phyloP scores from a whole-genome alignment of 2,888 invertebrate genomes.

The Oscheius sp. region DNA sequence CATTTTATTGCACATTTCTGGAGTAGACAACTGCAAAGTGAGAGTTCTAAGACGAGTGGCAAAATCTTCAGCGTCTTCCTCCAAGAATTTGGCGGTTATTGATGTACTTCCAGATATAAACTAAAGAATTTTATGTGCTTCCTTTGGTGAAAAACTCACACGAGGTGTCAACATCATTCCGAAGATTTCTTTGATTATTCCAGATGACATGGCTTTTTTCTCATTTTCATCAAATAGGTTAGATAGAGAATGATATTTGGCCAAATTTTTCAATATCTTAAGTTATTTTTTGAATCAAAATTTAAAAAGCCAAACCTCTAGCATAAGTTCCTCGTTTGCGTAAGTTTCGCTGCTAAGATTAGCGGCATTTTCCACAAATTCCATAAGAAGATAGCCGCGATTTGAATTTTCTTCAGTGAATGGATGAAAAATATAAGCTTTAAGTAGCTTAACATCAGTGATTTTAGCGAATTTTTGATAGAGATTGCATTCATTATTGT shows the following conservation, averaged over 20 bases:
- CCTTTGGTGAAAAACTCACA: too few species aligned
- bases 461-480: not conserved
- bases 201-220: not conserved
- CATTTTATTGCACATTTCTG: not conserved
- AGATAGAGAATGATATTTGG: not conserved
- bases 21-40: too few species aligned
- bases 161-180: not conserved
- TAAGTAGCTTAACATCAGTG: not conserved
- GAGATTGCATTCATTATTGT: conserved; percentile 1
- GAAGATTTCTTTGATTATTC: conserved; percentile 2
- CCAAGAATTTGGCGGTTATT: not conserved
- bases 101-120: too few species aligned
- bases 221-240: not conserved
- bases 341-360: not conserved
- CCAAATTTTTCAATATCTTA: not conserved
- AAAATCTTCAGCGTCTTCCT: too few species aligned
- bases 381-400: conserved; percentile 11
- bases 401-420: not conserved
- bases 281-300: too few species aligned
- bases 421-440: not conserved
- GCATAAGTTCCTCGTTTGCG: not conserved
- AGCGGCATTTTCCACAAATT: conserved; percentile 12
- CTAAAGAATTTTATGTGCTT: too few species aligned
- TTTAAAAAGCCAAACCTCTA: not conserved
- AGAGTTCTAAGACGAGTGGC: too few species aligned